Base-by-base conservation (phyloP, 1,140 invertebrate genomes). In the Anadara kagoshimensis region DNA sequence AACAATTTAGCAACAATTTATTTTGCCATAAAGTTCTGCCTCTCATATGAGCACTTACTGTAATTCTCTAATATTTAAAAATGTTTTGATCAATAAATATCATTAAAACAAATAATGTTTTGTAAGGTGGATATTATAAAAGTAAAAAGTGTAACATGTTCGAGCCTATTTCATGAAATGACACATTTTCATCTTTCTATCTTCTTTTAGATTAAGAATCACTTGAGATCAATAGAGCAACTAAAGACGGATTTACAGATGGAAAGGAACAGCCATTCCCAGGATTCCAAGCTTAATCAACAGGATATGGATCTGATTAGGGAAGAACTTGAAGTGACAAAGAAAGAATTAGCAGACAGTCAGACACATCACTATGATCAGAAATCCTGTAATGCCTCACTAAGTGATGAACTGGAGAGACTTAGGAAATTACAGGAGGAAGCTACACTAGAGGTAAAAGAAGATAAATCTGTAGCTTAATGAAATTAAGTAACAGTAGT, bases 211-310 rank as follows among this genome's bases (percentile, higher is more conserved):
- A 76, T 85, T 14, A 84, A 84, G 71, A 87, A 86, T 67, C 85
- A 88, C n/a, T 58, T 85, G 68, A 72, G 82, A n/a, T 80, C 78
- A 4, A 84, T 88, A 16, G 87, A 88, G 20, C 86, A 87, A 70
- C 65, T 86, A 67, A 87, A 87, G 68, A 77, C 81, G 18, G 87
- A 88, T 62, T 63, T 86, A 11, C 78, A 83, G 56, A 70, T 84
- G 66, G 74, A 76, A 41, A 79, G 76, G 69, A 73, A 75, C 29
- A 82, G 76, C n/a, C 80, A 86, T 59, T 64, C 75, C 20, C 85
- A 86, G 69, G 87, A 88, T 63, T 71, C 81, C 12, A 73, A 81
- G 16, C 82, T 85, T 41, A 75, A 85, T 47, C 80, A 85, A 62
- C 79, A 83, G 43, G 87, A 87, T 57, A 73, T 86, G 18, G 84